Percentiles rank a stretch among this genome's conserved stretches.
Conservation (phyloP, 2,888 invertebrate species). For the Macrophya alboannulata region DNA sequence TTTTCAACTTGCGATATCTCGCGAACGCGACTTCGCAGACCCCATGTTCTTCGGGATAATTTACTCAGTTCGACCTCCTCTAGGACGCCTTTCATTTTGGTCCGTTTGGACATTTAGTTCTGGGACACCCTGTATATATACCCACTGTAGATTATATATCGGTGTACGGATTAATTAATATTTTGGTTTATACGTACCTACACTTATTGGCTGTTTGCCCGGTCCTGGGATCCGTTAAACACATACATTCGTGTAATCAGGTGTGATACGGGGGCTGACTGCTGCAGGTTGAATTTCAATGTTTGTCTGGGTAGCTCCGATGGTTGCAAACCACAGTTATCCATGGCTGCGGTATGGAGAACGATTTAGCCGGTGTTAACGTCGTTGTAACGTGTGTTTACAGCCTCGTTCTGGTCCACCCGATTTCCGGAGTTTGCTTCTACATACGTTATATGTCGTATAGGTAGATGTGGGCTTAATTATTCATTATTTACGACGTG, state of each 20-base stretch:
- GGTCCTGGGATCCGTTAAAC: conserved; percentile 18
- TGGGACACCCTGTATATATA: no score
- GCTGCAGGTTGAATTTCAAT: not conserved
- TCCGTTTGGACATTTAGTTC: no score
- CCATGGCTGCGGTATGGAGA: not conserved
- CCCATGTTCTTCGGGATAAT: no score
- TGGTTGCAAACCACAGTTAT: not conserved
- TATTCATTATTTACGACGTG: not conserved
- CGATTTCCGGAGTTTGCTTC: not conserved
- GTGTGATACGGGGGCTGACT: conserved; percentile 35
- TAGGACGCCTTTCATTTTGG: no score
- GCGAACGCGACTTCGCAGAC: no score
- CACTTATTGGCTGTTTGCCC: conserved; percentile 41
- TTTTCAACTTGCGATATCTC: no score
- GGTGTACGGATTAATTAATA: conserved; percentile 42
- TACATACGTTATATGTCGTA: not conserved
- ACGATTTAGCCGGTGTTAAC: conserved; percentile 41
- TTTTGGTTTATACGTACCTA: not conserved
- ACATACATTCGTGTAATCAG: conserved; percentile 47
- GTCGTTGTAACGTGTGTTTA: conserved; percentile 47
- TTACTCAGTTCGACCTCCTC: no score
- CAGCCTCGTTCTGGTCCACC: conserved; percentile 25
- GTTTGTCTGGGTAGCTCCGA: conserved; percentile 14
- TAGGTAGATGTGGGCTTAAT: not conserved
- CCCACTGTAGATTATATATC: not conserved